Base-by-base conservation (phyloP, 2,888 invertebrate genomes). In the Xestoiulus laeticollis region DNA sequence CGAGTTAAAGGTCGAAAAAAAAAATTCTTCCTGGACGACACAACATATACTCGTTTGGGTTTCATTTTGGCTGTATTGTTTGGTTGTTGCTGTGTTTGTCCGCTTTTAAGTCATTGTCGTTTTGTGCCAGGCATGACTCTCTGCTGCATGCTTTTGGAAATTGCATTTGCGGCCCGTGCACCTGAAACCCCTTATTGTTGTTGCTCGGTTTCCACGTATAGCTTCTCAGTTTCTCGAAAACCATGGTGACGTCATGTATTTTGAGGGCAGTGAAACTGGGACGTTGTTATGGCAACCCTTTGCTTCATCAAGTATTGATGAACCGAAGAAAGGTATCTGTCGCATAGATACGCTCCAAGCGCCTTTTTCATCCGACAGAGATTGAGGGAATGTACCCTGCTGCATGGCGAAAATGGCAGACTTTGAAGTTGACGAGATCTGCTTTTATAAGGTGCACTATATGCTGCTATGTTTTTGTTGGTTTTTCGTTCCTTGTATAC, bases 211-310 rank as follows among this genome's bases (percentile, higher is more conserved):
- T 19, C 53, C 53, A n/a, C n/a, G n/a, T n/a, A 12, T 2, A 12
- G 5, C 1, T 19, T 48, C 48, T 48, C 14, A 5, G 48, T 48
- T 48, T 48, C 48, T 48, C 53, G 19, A 53, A 19, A 53, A 53
- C 53, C 53, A 53, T 53, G n/a, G 53, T 53, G 53, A n/a, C 53
- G 53, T 53, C 53, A 53, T 53, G 53, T n/a, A 53, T 53, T 53
- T 53, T n/a, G 53, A 53, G 53, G 53, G 12, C 53, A 53, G n/a
- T 53, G n/a, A 12, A 53, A 53, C 53, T 53, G 53, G 53, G 53
- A 53, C 53, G 53, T 53, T 53, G 53, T 53, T 53, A 53, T 53
- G 53, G 53, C n/a, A 53, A 53, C 53, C 12, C 53, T 53, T 53
- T 53, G 53, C 53, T 53, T 53, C 53, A 53, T 53, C 53, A 53